Evolutionary conservation across 2,888 invertebrate genomes (phyloP), one percentile per base, ranked within the genome.

Genomic region (Megaustenia siamemsis): DNA sequence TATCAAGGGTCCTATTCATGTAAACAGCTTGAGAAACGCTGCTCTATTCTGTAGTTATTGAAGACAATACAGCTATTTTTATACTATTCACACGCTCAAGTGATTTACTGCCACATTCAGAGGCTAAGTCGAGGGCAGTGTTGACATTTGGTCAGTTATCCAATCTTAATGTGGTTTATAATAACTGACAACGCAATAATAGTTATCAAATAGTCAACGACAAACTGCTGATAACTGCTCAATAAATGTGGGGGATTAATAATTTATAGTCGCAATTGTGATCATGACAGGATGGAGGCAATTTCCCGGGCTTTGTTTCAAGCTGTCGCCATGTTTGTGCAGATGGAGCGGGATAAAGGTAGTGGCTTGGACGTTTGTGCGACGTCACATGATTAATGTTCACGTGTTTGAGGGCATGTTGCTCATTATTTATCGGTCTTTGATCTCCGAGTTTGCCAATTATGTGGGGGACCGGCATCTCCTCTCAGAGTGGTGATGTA

Each of bases 211-310:
- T 24, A 40, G 21, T 6, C 40, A 63, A 24, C 28, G 63, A 69
- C 40, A 38, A 38, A 38, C 68, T 40, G 40, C 18, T 4, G 40
- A 69, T 69, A 40, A 69, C 68, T 40, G 68, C 40, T 40, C 68
- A 38, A 69, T 69, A 69, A 69, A 69, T 69, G 68, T 40, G 24
- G 38, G n/a, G 5, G 40, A 38, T 69, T 38, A 69, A 69, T 69
- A 40, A 69, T 69, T 18, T 40, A 69, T 40, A 40, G 68, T 69
- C 40, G 24, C 38, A n/a, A n/a, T n/a, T n/a, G 68, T 69, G 40
- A 40, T 2, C 68, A 24, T 21, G 38, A 38, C 38, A 69, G 2
- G 24, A 69, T 10, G 40, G 68, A 69, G 68, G 18, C 21, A 40
- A 69, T 69, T 40, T 69, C 68, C 68, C 1, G 24, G 6, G 18